A percentile compares a stretch with the other conserved stretches of the same genome.
Evolutionary conservation across 2,113 vertebrate species (phyloP).

Genomic region (Peromyscus polionotus): DNA sequence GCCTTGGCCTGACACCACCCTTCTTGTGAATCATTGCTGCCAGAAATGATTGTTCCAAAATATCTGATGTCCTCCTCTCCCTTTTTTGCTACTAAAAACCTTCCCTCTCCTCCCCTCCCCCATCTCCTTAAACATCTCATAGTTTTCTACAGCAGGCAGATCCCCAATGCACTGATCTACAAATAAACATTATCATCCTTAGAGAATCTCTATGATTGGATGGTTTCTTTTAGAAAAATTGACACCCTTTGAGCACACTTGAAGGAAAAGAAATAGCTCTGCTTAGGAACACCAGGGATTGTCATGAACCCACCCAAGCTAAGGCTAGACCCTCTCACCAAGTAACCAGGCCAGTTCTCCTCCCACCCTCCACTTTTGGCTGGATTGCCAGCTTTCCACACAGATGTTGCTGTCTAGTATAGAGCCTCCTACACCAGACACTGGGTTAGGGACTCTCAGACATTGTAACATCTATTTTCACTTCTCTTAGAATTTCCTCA

Average conservation of each 20-base stretch:
- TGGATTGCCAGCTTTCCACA: background rate
- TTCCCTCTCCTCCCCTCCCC: background rate
- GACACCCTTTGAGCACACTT: background rate
- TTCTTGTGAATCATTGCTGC: background rate
- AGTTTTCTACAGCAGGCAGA: background rate
- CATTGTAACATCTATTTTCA: slow-evolving; percentile 22
- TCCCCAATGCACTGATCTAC: background rate
- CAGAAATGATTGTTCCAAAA: background rate
- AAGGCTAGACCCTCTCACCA: background rate
- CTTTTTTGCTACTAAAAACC: background rate
- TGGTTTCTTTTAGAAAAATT: background rate
- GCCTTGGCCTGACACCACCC: background rate
- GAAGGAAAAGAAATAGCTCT: background rate
- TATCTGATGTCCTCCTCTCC: background rate
- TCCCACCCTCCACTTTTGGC: background rate
- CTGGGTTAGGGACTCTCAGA: slow-evolving; percentile 49
- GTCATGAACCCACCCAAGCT: slow-evolving; percentile 50
- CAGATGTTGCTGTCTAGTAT: slow-evolving; percentile 44
- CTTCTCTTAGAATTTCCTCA: slow-evolving; percentile 46
- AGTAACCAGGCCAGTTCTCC: background rate
- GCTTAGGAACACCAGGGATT: slow-evolving; percentile 27
- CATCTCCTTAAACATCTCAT: background rate
- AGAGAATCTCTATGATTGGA: background rate
- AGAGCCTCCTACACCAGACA: slow-evolving; percentile 18
- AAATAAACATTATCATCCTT: background rate